These are phyloP conservation scores for Drosophila histrio DNA, from an alignment of 2,888 invertebrate species.

Conservation along the genomic window DNA sequence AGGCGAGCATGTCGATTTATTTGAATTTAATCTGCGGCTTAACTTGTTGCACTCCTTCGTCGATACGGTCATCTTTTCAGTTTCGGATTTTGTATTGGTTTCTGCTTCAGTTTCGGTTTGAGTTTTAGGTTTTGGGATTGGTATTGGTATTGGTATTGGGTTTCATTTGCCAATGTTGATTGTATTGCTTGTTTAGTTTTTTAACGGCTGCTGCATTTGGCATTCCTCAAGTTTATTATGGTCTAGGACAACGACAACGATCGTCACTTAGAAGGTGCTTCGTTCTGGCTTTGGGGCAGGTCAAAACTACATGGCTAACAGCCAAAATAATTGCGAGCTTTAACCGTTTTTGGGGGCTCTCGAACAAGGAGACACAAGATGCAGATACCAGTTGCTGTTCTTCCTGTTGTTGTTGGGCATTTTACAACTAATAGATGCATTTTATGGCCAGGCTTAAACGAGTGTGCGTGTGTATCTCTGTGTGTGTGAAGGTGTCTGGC, in stretches of 20 bases:
- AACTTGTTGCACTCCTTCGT: constrained; percentile 56
- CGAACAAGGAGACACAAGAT: constrained; percentile 19
- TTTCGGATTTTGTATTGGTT: constrained; percentile 20
- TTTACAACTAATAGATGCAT: constrained; percentile 60
- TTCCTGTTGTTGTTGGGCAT: constrained; percentile 3
- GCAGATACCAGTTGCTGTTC: constrained; percentile 40
- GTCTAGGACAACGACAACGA: constrained; percentile 61
- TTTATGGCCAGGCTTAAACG: constrained; percentile 29
- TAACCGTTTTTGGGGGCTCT: constrained; percentile 48
- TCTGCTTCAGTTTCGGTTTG: constrained; percentile 11
- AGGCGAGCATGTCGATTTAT: constrained; percentile 82
- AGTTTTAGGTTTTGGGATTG: constrained; percentile 3
- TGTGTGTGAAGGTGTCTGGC: constrained; percentile 49
- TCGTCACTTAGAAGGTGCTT: constrained; percentile 49
- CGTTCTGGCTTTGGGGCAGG: constrained; percentile 20
- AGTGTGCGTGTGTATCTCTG: constrained; percentile 9
- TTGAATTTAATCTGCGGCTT: constrained; percentile 82
- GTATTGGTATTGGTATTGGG: constrained; percentile 24
- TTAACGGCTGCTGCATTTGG: constrained; percentile 21
- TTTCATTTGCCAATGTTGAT: constrained; percentile 36
- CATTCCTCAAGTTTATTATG: constrained; percentile 60
- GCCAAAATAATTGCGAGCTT: constrained; percentile 57
- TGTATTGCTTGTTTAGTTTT: neutral
- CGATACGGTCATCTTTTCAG: constrained; percentile 14
- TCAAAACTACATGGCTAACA: constrained; percentile 12